Evolutionary conservation across 2,888 invertebrate genomes (phyloP).

Genomic region (Tetragonisca angustula): DNA sequence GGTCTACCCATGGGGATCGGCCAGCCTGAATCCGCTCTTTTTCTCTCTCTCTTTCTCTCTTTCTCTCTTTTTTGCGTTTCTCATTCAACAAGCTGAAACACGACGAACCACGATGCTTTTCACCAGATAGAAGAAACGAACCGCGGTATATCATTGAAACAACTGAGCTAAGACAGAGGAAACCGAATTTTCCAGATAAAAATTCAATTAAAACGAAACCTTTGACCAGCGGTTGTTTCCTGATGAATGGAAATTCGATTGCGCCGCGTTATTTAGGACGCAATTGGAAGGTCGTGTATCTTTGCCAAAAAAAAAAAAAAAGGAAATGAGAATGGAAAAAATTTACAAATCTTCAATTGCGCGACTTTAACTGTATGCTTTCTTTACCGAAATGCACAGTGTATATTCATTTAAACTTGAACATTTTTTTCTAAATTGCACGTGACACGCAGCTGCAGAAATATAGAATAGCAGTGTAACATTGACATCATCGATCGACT

Average conservation of each 20-base stretch:
- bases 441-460: too few species aligned
- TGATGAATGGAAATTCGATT: slow-evolving; percentile 40
- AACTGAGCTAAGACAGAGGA: not conserved
- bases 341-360: not conserved
- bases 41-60: not conserved
- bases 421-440: too few species aligned
- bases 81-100: slow-evolving; percentile 23
- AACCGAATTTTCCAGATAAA: slow-evolving; percentile 40
- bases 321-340: not conserved
- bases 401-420: too few species aligned
- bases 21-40: not conserved
- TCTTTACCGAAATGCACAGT: too few species aligned
- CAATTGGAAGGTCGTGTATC: slow-evolving; percentile 45
- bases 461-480: not conserved
- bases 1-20: not conserved
- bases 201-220: slow-evolving; percentile 73
- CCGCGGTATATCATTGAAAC: slow-evolving; percentile 29
- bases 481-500: not conserved
- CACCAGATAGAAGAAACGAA: not conserved
- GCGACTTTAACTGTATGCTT: too few species aligned
- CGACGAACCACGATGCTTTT: not conserved
- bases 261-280: slow-evolving; percentile 45
- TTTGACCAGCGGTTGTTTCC: slow-evolving; percentile 10
- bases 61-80: not conserved
- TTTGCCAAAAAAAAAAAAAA: not conserved